Evolutionary conservation across 2,888 invertebrate genomes (phyloP).

Genomic region (Cheilosia variabilis): DNA sequence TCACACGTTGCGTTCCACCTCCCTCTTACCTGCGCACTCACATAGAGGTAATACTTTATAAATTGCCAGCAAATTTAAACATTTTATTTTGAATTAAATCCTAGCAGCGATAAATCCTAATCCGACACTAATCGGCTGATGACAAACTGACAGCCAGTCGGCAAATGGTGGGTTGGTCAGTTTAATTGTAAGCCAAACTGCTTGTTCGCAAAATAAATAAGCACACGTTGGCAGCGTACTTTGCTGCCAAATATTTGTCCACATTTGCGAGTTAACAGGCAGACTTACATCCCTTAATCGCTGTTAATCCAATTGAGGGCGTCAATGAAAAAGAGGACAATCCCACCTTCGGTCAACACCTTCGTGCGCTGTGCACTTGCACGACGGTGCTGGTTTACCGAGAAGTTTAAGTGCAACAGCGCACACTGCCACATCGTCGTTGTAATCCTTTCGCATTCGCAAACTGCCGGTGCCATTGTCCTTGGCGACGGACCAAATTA

Average conservation of each 20-base stretch:
- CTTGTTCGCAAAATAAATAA: constrained; percentile 57
- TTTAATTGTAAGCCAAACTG: constrained; percentile 61
- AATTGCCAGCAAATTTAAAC: constrained; percentile 61
- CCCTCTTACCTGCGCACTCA: background rate
- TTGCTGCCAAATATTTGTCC: constrained; percentile 69
- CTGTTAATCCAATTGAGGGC: constrained; percentile 68
- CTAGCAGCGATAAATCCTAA: constrained; percentile 61
- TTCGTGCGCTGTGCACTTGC: constrained; percentile 31
- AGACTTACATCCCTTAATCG: constrained; percentile 67
- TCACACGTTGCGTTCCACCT: constrained; percentile 50
- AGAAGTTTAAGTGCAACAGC: constrained; percentile 30
- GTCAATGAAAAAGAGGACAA: constrained; percentile 64
- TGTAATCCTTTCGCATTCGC: constrained; percentile 56
- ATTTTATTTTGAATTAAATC: constrained; percentile 59
- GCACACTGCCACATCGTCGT: constrained; percentile 13
- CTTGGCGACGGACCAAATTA: constrained; percentile 38
- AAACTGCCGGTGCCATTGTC: constrained; percentile 32
- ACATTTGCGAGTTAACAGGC: constrained; percentile 64
- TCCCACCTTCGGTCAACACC: constrained; percentile 41
- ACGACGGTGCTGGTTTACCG: constrained; percentile 19
- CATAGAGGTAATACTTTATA: background rate
- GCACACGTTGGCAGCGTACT: constrained; percentile 27
- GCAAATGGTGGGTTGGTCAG: constrained; percentile 42
- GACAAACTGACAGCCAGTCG: constrained; percentile 3
- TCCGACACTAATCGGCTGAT: constrained; percentile 53